These are phyloP conservation scores for Diarsia rubi DNA, from an alignment of 2,888 invertebrate species.

Conservation along the genomic window DNA sequence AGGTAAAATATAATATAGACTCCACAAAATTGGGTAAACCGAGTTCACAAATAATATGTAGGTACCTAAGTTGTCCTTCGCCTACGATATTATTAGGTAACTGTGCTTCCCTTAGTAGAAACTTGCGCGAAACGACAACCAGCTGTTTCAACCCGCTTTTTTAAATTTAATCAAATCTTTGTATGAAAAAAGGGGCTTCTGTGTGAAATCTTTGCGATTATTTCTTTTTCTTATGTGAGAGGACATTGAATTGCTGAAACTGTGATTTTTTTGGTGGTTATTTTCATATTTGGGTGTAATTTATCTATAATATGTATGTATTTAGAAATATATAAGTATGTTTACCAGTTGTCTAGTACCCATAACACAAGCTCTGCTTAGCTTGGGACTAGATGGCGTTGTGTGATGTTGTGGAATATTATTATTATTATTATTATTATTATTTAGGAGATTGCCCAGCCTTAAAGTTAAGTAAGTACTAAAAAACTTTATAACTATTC, in stretches of 20 bases:
- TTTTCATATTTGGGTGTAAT: too few relatives aligned
- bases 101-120: conserved; percentile 41
- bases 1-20: conserved; percentile 26
- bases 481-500: neutral
- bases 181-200: conserved; percentile 20
- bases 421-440: too few relatives aligned
- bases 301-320: too few relatives aligned
- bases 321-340: too few relatives aligned
- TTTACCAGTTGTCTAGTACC: too few relatives aligned
- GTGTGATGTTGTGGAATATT: too few relatives aligned
- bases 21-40: conserved; percentile 23
- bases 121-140: conserved; percentile 45
- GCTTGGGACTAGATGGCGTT: too few relatives aligned
- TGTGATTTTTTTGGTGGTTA: neutral
- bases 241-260: neutral
- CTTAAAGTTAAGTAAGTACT: neutral
- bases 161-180: conserved; percentile 62
- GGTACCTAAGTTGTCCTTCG: conserved; percentile 27
- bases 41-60: conserved; percentile 51
- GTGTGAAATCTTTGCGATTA: conserved; percentile 35
- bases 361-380: too few relatives aligned
- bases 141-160: conserved; percentile 55
- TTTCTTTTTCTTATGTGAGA: conserved; percentile 18
- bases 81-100: conserved; percentile 44
- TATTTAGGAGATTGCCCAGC: neutral